Conservation (phyloP, 2,113 vertebrate genomes). For the Martes martes region DNA sequence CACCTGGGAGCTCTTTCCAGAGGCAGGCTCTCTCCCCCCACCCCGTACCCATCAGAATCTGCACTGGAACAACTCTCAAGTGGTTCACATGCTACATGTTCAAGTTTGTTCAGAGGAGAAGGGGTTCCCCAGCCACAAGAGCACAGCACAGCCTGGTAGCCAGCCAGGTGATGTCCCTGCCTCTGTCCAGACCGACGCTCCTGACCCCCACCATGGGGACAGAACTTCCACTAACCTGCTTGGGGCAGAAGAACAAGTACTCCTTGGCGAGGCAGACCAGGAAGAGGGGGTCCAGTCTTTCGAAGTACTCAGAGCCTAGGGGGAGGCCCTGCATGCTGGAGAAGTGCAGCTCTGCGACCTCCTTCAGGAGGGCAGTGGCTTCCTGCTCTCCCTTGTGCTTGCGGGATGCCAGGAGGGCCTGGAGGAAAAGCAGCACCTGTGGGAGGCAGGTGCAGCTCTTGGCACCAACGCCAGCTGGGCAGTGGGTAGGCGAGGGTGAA, state of each 20-base stretch:
- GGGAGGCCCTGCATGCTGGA: constrained; percentile 75
- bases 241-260: constrained; percentile 80
- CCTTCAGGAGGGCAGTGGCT: constrained; percentile 70
- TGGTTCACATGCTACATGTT: accelerated
- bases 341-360: constrained; percentile 81
- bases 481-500: accelerated
- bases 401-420: constrained; percentile 77
- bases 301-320: constrained; percentile 81
- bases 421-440: constrained; percentile 82
- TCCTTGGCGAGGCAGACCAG: constrained; percentile 80
- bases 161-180: not conserved
- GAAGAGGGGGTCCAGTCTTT: constrained; percentile 82
- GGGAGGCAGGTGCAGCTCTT: not conserved
- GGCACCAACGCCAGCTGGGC: not conserved
- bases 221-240: constrained; percentile 68
- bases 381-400: constrained; percentile 68
- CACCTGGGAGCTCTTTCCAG: not conserved
- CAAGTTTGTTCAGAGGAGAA: not conserved
- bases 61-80: not conserved
- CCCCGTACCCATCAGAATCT: accelerated
- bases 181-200: not conserved
- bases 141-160: not conserved
- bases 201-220: accelerated
- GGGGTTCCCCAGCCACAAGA: not conserved
- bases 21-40: not conserved